A percentile compares a stretch with the other conserved stretches of the same genome.
These are phyloP conservation scores for Nycticebus coucang DNA, from an alignment of 2,113 vertebrate genomes.

Conservation along the genomic window DNA sequence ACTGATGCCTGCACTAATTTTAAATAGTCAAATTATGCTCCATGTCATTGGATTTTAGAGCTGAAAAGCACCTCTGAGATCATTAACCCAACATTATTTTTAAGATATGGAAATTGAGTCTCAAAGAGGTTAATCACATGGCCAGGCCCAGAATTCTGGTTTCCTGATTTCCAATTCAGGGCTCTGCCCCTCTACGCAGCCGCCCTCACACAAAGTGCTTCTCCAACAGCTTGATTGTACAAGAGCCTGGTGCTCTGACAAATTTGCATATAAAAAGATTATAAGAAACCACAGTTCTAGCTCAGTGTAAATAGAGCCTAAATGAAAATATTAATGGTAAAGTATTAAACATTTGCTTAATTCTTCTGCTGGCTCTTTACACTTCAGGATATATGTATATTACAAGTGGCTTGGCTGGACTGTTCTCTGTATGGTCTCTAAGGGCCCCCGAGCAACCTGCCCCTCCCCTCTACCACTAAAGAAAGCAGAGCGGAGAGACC, in stretches of 20 bases:
- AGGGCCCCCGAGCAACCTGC: background rate
- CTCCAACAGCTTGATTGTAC: background rate
- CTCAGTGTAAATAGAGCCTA: background rate
- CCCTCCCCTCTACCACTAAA: background rate
- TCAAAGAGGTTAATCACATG: conserved; percentile 51
- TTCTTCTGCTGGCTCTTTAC: no score
- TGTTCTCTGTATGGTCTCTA: no score
- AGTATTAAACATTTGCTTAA: background rate
- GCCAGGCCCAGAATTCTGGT: background rate
- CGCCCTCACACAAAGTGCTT: background rate
- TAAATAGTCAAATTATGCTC: conserved; percentile 20
- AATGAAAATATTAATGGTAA: background rate
- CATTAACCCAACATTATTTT: conserved; percentile 30
- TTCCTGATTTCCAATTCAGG: conserved; percentile 11
- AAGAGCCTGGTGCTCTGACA: background rate
- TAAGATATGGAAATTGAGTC: conserved; percentile 50
- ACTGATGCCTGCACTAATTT: background rate
- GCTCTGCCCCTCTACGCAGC: background rate
- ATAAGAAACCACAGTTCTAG: background rate
- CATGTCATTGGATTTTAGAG: background rate
- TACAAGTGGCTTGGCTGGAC: rapidly evolving
- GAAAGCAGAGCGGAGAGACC: rapidly evolving
- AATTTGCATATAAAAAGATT: conserved; percentile 11
- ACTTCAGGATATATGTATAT: rapidly evolving
- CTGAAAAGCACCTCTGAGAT: conserved; percentile 13